phyloP scores from a whole-genome alignment of 2,797 vertebrate genomes.

The Sebastes alutus region DNA sequence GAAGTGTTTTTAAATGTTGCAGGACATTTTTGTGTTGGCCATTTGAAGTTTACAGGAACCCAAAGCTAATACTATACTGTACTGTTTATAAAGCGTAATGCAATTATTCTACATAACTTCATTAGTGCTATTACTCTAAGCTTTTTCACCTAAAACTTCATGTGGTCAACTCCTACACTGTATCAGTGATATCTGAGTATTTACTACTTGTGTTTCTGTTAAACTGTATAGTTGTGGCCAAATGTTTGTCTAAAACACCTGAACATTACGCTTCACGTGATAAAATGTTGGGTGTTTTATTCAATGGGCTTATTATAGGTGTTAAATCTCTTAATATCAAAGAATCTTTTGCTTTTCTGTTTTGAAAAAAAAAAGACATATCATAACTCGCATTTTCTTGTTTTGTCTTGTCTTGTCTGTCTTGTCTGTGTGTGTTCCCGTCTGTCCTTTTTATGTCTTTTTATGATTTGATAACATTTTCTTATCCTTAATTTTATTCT shows the following conservation, averaged over 20 bases:
- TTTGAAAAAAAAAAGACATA: slow-evolving; percentile 68
- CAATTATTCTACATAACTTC: neutral
- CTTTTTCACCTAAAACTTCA: slow-evolving; percentile 58
- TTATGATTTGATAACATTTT: slow-evolving; percentile 66
- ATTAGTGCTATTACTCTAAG: neutral
- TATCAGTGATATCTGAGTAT: slow-evolving; percentile 37
- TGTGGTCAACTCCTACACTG: slow-evolving; percentile 46
- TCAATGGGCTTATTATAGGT: slow-evolving; percentile 63
- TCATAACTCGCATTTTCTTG: slow-evolving; percentile 88
- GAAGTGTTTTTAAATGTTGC: slow-evolving; percentile 39
- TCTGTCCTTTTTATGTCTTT: slow-evolving; percentile 71
- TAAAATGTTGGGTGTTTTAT: slow-evolving; percentile 76
- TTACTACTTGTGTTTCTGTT: slow-evolving; percentile 46
- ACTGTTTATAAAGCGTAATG: neutral
- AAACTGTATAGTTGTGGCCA: slow-evolving; percentile 46
- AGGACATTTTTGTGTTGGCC: slow-evolving; percentile 52
- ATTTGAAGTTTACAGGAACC: slow-evolving; percentile 66
- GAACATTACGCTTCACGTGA: neutral
- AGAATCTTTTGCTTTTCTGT: slow-evolving; percentile 64
- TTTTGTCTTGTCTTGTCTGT: slow-evolving; percentile 86
- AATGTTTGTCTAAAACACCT: slow-evolving; percentile 78
- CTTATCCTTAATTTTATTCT: slow-evolving; percentile 44
- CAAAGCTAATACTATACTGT: slow-evolving; percentile 12
- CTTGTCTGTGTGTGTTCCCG: slow-evolving; percentile 73
- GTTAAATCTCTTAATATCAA: slow-evolving; percentile 45